phyloP scores from a whole-genome alignment of 2,113 vertebrate genomes.

The Atherinomorus stipes region DNA sequence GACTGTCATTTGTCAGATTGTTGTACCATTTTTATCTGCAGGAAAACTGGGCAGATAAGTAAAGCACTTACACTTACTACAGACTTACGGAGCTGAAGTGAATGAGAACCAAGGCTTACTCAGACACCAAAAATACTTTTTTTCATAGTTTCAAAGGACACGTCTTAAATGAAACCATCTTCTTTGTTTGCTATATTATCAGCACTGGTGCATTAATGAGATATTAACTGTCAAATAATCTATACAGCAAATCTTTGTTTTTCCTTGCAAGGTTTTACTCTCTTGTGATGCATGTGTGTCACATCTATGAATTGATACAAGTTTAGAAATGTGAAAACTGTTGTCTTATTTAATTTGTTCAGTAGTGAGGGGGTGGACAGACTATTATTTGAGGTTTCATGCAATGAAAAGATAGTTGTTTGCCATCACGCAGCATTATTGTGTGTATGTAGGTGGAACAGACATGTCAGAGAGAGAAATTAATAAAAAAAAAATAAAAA shows the following conservation, averaged over 20 bases:
- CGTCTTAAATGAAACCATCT: too few species aligned
- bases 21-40: too few species aligned
- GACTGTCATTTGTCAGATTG: too few species aligned
- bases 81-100: too few species aligned
- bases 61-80: too few species aligned
- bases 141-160: background rate
- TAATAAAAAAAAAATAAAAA: slow-evolving; percentile 30
- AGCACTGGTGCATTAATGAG: slow-evolving; percentile 25
- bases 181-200: too few species aligned
- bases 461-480: slow-evolving; percentile 66
- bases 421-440: slow-evolving; percentile 42
- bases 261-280: slow-evolving; percentile 14
- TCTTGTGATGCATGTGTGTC: slow-evolving; percentile 19
- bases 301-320: slow-evolving; percentile 25
- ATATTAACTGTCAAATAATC: slow-evolving; percentile 55
- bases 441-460: slow-evolving; percentile 62
- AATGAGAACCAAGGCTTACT: background rate
- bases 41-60: too few species aligned
- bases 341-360: slow-evolving; percentile 54
- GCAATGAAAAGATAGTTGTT: slow-evolving; percentile 38
- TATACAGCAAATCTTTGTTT: background rate
- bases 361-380: slow-evolving; percentile 54
- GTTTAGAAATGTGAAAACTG: slow-evolving; percentile 49
- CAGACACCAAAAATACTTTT: background rate
- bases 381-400: slow-evolving; percentile 59